phyloP scores from a whole-genome alignment of 2,113 vertebrate genomes.

The Lasiurus cinereus region DNA sequence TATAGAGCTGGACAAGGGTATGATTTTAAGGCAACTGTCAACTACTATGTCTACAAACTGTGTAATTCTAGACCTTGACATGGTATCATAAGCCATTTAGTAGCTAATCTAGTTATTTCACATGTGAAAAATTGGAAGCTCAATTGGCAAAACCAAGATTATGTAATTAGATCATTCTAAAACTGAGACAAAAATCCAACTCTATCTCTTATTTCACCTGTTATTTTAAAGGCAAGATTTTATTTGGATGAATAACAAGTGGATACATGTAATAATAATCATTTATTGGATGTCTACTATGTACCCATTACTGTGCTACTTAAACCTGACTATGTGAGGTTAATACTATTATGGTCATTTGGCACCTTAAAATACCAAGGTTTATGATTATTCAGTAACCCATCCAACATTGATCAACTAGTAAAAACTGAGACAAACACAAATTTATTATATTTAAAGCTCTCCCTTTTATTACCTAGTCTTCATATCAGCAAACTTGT shows the following conservation, averaged over 20 bases:
- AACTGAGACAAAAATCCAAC: background rate
- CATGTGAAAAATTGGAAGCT: background rate
- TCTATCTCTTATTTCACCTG: background rate
- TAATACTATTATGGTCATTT: background rate
- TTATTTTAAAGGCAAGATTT: background rate
- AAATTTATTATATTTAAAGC: background rate
- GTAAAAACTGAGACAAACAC: background rate
- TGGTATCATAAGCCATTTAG: background rate
- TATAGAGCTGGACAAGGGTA: background rate
- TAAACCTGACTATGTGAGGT: background rate
- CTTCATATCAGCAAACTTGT: background rate
- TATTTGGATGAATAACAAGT: slow-evolving; percentile 30
- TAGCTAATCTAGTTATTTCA: background rate
- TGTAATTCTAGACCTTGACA: background rate
- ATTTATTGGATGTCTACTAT: background rate
- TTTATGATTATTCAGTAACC: slow-evolving; percentile 35
- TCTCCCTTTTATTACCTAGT: background rate
- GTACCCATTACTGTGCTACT: background rate
- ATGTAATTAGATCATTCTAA: background rate
- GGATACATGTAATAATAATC: background rate
- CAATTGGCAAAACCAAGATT: slow-evolving; percentile 35
- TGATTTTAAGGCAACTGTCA: background rate
- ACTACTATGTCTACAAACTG: background rate
- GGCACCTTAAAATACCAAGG: background rate
- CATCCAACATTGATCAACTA: background rate